These are phyloP conservation scores for Lordiphosa stackelbergi DNA, from an alignment of 1,140 invertebrate genomes.

Conservation along the genomic window DNA sequence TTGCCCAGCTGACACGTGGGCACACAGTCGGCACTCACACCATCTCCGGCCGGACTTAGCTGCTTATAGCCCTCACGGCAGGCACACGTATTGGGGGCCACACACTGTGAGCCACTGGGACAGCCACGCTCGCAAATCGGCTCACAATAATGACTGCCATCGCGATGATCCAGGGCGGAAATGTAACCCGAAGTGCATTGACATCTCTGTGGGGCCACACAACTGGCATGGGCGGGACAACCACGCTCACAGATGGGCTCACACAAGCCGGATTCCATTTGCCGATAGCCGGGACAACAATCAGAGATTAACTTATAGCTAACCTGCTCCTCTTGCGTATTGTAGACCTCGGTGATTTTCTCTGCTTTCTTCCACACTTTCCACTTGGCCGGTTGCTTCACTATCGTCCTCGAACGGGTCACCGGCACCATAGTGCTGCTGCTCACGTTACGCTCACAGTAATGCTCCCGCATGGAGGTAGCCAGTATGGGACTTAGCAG, in stretches of 20 bases:
- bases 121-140: slow-evolving; percentile 49
- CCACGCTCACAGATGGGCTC: slow-evolving; percentile 57
- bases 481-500: slow-evolving; percentile 21
- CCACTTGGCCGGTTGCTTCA: slow-evolving; percentile 45
- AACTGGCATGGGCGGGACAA: slow-evolving; percentile 56
- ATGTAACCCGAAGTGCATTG: slow-evolving; percentile 59
- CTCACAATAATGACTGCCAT: slow-evolving; percentile 55
- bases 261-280: slow-evolving; percentile 49
- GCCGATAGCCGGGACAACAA: slow-evolving; percentile 47
- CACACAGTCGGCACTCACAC: slow-evolving; percentile 43
- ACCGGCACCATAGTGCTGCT: slow-evolving; percentile 33
- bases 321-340: slow-evolving; percentile 32
- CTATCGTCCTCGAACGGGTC: slow-evolving; percentile 33
- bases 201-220: slow-evolving; percentile 54
- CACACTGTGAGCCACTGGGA: slow-evolving; percentile 37
- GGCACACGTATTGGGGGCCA: slow-evolving; percentile 52
- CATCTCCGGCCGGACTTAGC: slow-evolving; percentile 35
- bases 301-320: slow-evolving; percentile 40
- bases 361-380: slow-evolving; percentile 51
- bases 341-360: slow-evolving; percentile 33
- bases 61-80: slow-evolving; percentile 44
- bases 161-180: slow-evolving; percentile 42
- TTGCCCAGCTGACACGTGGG: slow-evolving; percentile 44
- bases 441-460: slow-evolving; percentile 52
- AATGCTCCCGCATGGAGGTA: slow-evolving; percentile 32